A percentile compares a stretch with the other conserved stretches of the same genome.
phyloP scores from a whole-genome alignment of 2,888 invertebrate species.

The Protula sp. region DNA sequence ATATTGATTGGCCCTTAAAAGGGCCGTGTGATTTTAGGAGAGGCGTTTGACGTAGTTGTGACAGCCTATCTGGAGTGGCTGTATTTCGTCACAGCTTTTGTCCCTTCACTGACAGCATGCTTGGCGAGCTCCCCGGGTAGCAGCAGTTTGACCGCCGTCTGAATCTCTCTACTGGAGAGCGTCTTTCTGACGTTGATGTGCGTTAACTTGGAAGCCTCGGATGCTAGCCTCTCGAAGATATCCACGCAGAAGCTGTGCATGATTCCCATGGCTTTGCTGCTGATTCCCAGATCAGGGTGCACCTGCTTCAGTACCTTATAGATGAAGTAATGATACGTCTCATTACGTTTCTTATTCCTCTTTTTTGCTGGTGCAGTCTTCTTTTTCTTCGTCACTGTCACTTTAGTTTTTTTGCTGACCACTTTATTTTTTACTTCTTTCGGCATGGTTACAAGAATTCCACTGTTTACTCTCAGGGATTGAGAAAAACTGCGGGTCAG shows the following conservation, averaged over 20 bases:
- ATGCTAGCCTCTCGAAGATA: constrained; percentile 40
- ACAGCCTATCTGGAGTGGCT: constrained; percentile 25
- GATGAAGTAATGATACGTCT: constrained; percentile 36
- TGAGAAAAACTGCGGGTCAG: no score
- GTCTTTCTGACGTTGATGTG: constrained; percentile 34
- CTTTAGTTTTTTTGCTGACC: constrained; percentile 33
- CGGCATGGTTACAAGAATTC: constrained; percentile 13
- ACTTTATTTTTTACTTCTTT: constrained; percentile 26
- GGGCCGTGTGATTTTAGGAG: not conserved
- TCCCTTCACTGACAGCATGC: constrained; percentile 59
- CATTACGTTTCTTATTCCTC: constrained; percentile 30
- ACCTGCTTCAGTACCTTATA: constrained; percentile 43
- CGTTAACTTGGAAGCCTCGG: constrained; percentile 37
- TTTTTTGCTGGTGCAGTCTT: constrained; percentile 44
- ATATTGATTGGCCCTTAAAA: not conserved
- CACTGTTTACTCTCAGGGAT: no score
- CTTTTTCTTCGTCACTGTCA: constrained; percentile 28
- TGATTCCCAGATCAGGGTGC: constrained; percentile 44
- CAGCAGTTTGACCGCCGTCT: constrained; percentile 64
- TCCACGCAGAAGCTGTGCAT: constrained; percentile 42
- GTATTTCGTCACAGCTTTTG: constrained; percentile 38
- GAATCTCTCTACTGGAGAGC: constrained; percentile 64
- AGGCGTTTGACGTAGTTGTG: not conserved
- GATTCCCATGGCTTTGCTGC: constrained; percentile 31
- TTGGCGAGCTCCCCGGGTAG: constrained; percentile 70